A percentile compares a stretch with the other conserved stretches of the same genome.
phyloP scores from a whole-genome alignment of 1,140 invertebrate species.

The Zaprionus davidi region DNA sequence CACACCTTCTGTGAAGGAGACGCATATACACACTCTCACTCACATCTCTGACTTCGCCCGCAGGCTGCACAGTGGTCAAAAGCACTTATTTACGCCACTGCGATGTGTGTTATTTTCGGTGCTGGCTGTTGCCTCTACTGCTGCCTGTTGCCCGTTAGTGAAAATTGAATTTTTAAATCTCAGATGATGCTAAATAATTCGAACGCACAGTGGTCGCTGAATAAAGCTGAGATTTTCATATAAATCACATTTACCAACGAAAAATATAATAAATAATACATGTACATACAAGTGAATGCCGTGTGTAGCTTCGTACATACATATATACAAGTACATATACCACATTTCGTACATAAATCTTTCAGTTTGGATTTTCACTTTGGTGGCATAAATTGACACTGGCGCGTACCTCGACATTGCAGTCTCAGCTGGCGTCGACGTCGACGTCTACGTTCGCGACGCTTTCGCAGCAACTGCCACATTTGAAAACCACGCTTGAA shows the following conservation, averaged over 20 bases:
- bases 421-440: constrained; percentile 6
- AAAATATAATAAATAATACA: constrained; percentile 76
- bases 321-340: constrained; percentile 14
- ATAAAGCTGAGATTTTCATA: constrained; percentile 68
- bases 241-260: constrained; percentile 73
- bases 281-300: constrained; percentile 9
- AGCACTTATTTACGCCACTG: constrained; percentile 70
- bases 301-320: neutral
- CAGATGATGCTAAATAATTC: constrained; percentile 76
- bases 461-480: constrained; percentile 14
- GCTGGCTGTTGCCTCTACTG: constrained; percentile 32
- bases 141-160: constrained; percentile 16
- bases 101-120: constrained; percentile 23
- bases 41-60: neutral
- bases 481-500: constrained; percentile 73
- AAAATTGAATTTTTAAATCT: constrained; percentile 75
- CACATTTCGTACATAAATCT: constrained; percentile 68
- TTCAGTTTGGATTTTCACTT: constrained; percentile 82
- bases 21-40: constrained; percentile 7
- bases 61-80: constrained; percentile 72
- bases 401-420: constrained; percentile 46
- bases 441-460: neutral
- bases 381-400: constrained; percentile 81
- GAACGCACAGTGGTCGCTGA: constrained; percentile 52
- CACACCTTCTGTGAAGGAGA: constrained; percentile 70